A percentile compares a stretch with the other conserved stretches of the same genome.
phyloP scores from a whole-genome alignment of 2,888 invertebrate species.

The Hydrotaea cyrtoneurina region DNA sequence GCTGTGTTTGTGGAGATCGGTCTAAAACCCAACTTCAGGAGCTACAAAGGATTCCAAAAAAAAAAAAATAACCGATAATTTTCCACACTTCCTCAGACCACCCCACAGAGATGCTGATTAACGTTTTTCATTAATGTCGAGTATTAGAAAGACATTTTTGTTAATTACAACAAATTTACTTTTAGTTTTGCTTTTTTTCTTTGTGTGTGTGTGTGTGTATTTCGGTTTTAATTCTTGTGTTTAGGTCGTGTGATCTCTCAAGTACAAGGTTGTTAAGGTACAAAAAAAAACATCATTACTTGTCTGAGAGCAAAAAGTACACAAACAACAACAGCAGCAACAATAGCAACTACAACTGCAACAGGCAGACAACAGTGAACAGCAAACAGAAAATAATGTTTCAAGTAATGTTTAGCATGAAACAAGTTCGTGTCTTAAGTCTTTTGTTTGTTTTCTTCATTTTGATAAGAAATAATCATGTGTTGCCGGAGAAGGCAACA shows the following conservation, averaged over 20 bases:
- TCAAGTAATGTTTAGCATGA: slow-evolving; percentile 59
- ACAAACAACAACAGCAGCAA: neutral
- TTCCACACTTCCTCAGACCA: neutral
- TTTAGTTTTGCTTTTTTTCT: slow-evolving; percentile 20
- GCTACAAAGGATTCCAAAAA: too few relatives aligned
- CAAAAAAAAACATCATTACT: slow-evolving; percentile 65
- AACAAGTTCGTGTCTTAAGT: slow-evolving; percentile 78
- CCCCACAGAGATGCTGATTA: slow-evolving; percentile 52
- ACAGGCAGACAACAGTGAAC: neutral
- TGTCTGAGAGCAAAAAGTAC: slow-evolving; percentile 33
- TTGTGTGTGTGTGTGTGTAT: neutral
- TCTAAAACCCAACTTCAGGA: too few relatives aligned
- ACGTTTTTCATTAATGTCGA: slow-evolving; percentile 54
- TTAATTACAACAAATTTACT: slow-evolving; percentile 66
- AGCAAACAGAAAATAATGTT: slow-evolving; percentile 29
- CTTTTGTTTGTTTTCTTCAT: slow-evolving; percentile 71
- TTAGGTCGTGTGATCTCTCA: slow-evolving; percentile 65
- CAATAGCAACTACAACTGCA: too few relatives aligned
- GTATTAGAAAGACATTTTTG: slow-evolving; percentile 65
- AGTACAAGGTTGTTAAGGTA: slow-evolving; percentile 64
- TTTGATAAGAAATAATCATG: slow-evolving; percentile 65
- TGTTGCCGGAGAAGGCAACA: slow-evolving; percentile 55
- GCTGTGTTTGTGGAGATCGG: too few relatives aligned
- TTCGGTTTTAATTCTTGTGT: slow-evolving; percentile 52
- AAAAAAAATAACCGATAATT: too few relatives aligned